Conservation (phyloP, 2,113 vertebrate genomes). For the Sturnira hondurensis region DNA sequence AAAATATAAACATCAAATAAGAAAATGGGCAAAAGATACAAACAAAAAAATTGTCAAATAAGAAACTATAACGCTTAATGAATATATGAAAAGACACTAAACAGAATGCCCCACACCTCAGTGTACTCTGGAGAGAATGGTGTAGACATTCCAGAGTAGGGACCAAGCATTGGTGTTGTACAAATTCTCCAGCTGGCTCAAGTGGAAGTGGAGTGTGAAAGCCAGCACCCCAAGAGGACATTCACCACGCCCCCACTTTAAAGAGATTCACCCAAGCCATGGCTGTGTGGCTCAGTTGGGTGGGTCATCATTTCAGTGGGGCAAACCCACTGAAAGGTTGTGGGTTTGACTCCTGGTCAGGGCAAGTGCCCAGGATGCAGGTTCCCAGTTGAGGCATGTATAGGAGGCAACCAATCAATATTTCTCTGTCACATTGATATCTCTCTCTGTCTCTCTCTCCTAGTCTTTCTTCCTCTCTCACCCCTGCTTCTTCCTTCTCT, state of each 20-base stretch:
- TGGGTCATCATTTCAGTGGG: no score
- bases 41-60: background rate
- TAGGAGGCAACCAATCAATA: no score
- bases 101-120: background rate
- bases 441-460: no score
- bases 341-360: no score
- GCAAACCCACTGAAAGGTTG: no score
- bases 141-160: background rate
- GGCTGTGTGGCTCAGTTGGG: no score
- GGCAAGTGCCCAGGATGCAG: no score
- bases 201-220: background rate
- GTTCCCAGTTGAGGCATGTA: no score
- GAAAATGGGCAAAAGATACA: background rate
- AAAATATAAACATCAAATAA: background rate
- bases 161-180: fast-evolving
- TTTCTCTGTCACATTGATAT: no score
- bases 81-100: background rate
- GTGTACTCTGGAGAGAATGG: background rate
- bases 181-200: background rate
- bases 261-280: background rate
- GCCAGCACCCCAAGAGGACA: background rate
- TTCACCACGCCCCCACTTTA: background rate
- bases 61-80: background rate
- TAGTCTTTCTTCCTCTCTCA: no score
- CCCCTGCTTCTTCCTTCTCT: no score